phyloP scores from a whole-genome alignment of 1,140 invertebrate genomes.

The Holotrichia oblita region DNA sequence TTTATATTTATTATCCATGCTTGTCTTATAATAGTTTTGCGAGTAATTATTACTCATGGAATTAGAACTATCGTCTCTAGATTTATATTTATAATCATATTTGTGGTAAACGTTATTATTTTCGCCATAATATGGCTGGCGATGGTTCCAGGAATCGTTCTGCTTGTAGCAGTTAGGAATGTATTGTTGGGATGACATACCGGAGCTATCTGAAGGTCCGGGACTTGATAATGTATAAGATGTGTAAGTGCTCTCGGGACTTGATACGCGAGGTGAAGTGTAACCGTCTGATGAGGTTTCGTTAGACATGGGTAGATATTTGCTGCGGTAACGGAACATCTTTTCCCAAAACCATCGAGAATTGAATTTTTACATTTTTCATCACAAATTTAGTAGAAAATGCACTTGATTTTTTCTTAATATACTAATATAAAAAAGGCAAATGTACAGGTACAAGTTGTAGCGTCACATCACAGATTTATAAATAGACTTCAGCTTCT shows the following conservation, averaged over 20 bases:
- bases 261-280: conserved; percentile 55
- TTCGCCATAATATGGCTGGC: conserved; percentile 54
- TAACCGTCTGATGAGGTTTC: conserved; percentile 55
- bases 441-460: background rate
- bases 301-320: conserved; percentile 45
- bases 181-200: conserved; percentile 58
- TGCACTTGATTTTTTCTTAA: background rate
- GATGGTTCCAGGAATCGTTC: conserved; percentile 45
- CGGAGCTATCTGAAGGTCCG: conserved; percentile 51
- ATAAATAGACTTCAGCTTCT: background rate
- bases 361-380: background rate
- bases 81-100: conserved; percentile 51
- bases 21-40: conserved; percentile 54
- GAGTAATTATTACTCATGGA: conserved; percentile 44
- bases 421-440: background rate
- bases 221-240: conserved; percentile 52
- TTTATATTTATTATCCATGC: conserved; percentile 44
- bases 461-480: conserved; percentile 36
- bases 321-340: conserved; percentile 31
- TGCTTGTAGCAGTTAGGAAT: conserved; percentile 55
- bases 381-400: background rate
- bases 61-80: conserved; percentile 31
- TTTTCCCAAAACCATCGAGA: background rate
- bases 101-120: conserved; percentile 59
- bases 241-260: conserved; percentile 54